phyloP scores from a whole-genome alignment of 1,140 invertebrate species.

The Bombus picipes region DNA sequence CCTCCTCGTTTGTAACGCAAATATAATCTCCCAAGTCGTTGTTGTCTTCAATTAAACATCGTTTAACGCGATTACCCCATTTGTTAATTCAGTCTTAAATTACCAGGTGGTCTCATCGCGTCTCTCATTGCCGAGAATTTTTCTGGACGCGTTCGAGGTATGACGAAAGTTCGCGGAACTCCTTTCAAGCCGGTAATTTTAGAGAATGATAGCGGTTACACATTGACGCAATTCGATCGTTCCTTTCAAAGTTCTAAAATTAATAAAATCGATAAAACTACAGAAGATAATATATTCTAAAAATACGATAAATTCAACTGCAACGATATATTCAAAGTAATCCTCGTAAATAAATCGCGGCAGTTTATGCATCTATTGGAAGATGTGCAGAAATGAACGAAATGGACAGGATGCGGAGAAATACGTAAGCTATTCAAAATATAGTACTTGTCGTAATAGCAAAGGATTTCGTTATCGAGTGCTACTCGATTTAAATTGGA shows the following conservation, averaged over 20 bases:
- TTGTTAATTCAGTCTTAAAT: constrained; percentile 10
- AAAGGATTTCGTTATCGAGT: too few relatives aligned
- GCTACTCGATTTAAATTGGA: too few relatives aligned
- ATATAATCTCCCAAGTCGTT: not conserved
- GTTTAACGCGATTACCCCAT: constrained; percentile 5
- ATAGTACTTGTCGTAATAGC: too few relatives aligned
- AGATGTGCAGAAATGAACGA: too few relatives aligned
- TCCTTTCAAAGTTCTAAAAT: not conserved
- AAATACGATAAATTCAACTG: not conserved
- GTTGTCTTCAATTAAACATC: constrained; percentile 30
- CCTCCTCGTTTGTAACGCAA: not conserved
- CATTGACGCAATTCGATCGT: not conserved
- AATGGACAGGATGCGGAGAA: too few relatives aligned
- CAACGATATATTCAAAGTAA: too few relatives aligned
- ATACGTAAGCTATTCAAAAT: too few relatives aligned
- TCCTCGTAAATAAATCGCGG: too few relatives aligned
- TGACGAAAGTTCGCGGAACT: not conserved
- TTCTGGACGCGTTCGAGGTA: not conserved
- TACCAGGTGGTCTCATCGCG: not conserved
- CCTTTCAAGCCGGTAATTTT: not conserved
- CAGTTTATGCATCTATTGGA: too few relatives aligned
- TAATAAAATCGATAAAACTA: not conserved
- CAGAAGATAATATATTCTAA: not conserved
- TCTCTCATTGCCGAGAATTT: not conserved
- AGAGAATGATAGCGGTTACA: not conserved